These are phyloP conservation scores for Glyphotaelius pellucidus DNA, from an alignment of 2,888 invertebrate genomes.

Conservation along the genomic window DNA sequence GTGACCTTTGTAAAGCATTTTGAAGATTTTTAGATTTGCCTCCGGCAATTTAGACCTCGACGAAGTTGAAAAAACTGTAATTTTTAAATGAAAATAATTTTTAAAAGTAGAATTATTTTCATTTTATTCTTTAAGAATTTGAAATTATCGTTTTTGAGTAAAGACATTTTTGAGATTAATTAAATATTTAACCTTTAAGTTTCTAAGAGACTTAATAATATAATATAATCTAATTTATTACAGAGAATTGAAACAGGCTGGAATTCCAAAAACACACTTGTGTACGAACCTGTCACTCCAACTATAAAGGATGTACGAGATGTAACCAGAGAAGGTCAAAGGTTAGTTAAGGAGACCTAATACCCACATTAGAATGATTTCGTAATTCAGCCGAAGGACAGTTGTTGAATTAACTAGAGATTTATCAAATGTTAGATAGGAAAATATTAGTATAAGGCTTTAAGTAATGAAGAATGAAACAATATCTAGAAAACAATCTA, in stretches of 20 bases:
- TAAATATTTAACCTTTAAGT: not conserved
- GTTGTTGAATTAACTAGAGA: not conserved
- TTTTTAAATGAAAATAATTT: not conserved
- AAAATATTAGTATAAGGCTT: not conserved
- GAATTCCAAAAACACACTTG: not conserved
- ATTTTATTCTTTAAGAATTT: not conserved
- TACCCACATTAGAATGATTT: not conserved
- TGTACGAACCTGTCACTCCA: not conserved
- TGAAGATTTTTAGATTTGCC: not conserved
- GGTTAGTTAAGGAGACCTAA: not conserved
- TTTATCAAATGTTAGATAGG: not conserved
- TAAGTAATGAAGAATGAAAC: not conserved
- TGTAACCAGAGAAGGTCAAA: not conserved
- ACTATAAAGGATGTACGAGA: not conserved
- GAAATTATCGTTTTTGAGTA: not conserved
- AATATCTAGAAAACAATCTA: not conserved
- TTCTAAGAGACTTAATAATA: not conserved
- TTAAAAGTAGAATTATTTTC: not conserved
- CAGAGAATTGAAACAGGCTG: not conserved
- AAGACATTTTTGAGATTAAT: not conserved
- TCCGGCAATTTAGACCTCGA: not conserved
- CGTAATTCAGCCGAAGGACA: not conserved
- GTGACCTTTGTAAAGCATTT: not conserved
- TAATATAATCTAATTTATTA: not conserved
- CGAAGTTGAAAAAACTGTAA: not conserved